Evolutionary conservation across 2,797 vertebrate genomes (phyloP), one percentile per base, ranked within the genome.

Genomic region (Pipistrellus pipistrellus): DNA sequence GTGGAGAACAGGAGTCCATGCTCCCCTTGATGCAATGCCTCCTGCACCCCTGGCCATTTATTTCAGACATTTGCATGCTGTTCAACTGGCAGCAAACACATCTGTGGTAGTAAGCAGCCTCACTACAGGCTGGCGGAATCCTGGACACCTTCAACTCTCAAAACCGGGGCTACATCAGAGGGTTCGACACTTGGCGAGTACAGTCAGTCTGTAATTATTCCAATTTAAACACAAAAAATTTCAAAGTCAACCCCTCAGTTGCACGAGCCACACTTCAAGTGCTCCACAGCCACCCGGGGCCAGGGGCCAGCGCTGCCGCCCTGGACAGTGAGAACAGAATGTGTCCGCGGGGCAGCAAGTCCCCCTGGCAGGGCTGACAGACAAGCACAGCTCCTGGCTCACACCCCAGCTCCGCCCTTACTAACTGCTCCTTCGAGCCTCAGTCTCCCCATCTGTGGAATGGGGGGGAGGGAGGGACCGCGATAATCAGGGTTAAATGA

Each of bases 131-230:
- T 8, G 4, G 20, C 2, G 0, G 66, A 41, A 27, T n/a, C 69
- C 27, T 4, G 0, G 1, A 46, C 41, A 17, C 44, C 51, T 35
- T 11, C 0, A 18, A 27, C 27, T 15, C 11, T 3, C 62, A 38
- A 14, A 18, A 0, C 9, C 2, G 44, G 18, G 27, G n/a, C 38
- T 13, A 5, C 1, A 4, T 9, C 51, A 11, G 1, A 6, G 3
- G 17, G 46, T 1, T 46, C 27, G 0, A 18, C 0, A 11, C 41
- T 10, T 20, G 1, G n/a, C 0, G 3, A 1, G n/a, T 13, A 8
- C 12, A 2, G 62, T 32, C 41, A 5, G 11, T 8, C 25, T 12
- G 30, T 4, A 30, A 11, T 51, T 6, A 1, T 1, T 38, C 13
- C 23, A 20, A n/a, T 3, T 11, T 46, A 4, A 69, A 44, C 3